These are phyloP conservation scores for Vanessa tameamea DNA, from an alignment of 1,140 invertebrate species.

Conservation along the genomic window DNA sequence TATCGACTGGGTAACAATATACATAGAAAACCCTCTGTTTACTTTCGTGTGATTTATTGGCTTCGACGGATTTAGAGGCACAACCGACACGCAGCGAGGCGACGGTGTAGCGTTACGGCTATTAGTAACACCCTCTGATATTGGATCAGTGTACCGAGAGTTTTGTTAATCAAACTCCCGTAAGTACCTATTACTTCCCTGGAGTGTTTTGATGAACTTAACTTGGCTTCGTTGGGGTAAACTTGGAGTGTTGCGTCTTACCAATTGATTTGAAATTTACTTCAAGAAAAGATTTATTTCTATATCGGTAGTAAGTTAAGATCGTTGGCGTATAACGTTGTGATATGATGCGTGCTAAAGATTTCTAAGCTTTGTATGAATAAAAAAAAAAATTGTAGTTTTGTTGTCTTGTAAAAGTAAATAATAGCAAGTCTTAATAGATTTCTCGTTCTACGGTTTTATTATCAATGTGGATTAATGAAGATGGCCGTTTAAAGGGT, in stretches of 20 bases:
- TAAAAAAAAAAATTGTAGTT: too few relatives aligned
- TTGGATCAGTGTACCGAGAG: constrained; percentile 51
- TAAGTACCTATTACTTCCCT: constrained; percentile 26
- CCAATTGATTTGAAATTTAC: too few relatives aligned
- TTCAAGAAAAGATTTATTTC: too few relatives aligned
- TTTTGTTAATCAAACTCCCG: constrained; percentile 60
- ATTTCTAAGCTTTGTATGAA: neutral
- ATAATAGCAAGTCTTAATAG: neutral
- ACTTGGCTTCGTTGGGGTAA: neutral
- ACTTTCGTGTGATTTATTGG: constrained; percentile 77
- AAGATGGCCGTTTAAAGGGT: constrained; percentile 12
- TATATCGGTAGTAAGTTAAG: too few relatives aligned
- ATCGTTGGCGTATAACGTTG: too few relatives aligned
- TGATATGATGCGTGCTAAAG: too few relatives aligned
- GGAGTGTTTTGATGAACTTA: constrained; percentile 16
- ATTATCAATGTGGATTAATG: neutral
- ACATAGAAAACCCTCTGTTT: constrained; percentile 66
- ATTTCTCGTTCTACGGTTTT: neutral
- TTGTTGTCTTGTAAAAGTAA: too few relatives aligned
- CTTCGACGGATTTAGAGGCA: constrained; percentile 69
- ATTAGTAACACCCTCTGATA: constrained; percentile 57
- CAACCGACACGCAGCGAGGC: constrained; percentile 50
- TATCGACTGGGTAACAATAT: constrained; percentile 58
- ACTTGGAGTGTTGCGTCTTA: neutral
- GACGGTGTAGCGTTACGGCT: constrained; percentile 66